Conservation (phyloP, 1,140 invertebrate species). For the Aphaenogaster ashmeadi region DNA sequence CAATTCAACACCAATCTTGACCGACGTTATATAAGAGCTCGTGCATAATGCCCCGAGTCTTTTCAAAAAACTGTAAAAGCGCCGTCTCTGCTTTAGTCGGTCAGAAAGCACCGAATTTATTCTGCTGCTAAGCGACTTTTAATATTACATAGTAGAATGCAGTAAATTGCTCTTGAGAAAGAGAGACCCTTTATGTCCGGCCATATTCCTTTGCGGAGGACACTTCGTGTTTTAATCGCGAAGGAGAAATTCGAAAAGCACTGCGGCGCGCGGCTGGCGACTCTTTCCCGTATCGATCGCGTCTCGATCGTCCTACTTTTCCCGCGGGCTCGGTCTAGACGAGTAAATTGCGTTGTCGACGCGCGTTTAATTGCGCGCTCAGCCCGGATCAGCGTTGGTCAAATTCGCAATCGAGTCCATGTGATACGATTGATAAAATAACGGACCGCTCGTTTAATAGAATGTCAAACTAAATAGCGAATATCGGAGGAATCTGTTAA, state of each 20-base stretch:
- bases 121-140: conserved; percentile 23
- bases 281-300: conserved; percentile 48
- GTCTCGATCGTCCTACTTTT: conserved; percentile 58
- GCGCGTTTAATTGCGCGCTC: conserved; percentile 53
- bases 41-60: background rate
- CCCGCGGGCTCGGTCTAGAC: conserved; percentile 32
- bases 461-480: conserved; percentile 13
- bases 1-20: background rate
- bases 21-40: background rate
- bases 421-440: conserved; percentile 44
- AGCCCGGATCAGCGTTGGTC: conserved; percentile 30
- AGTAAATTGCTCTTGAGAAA: conserved; percentile 1
- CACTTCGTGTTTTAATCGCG: conserved; percentile 20
- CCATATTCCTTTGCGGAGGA: conserved; percentile 1
- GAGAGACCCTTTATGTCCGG: background rate
- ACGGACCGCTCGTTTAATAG: conserved; percentile 10
- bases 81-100: background rate
- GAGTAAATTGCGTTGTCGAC: conserved; percentile 61
- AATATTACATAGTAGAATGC: conserved; percentile 25
- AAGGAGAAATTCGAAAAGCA: conserved; percentile 47
- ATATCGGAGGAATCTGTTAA: conserved; percentile 2
- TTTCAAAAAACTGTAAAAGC: background rate
- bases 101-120: conserved; percentile 11
- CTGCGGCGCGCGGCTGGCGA: background rate
- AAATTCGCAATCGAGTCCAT: conserved; percentile 42